phyloP scores from a whole-genome alignment of 1,140 invertebrate genomes.

The Panagrolaimus sp. region DNA sequence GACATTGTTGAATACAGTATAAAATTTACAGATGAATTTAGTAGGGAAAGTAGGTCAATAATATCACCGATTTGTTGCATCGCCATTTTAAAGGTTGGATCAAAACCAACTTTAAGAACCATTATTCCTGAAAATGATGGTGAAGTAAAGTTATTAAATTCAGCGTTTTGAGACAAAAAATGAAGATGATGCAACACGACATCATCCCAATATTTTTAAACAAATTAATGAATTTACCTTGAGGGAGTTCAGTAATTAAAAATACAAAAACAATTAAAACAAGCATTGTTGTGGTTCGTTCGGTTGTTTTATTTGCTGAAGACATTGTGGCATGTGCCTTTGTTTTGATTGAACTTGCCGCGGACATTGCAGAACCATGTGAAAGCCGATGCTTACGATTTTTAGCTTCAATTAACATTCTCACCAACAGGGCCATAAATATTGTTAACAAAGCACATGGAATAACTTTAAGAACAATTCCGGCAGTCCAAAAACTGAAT shows the following conservation, averaged over 20 bases:
- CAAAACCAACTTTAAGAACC: constrained; percentile 19
- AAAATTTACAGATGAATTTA: constrained; percentile 63
- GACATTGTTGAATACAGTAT: constrained; percentile 64
- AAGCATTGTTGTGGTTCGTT: constrained; percentile 57
- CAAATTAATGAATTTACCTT: constrained; percentile 34
- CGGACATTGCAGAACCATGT: constrained; percentile 10
- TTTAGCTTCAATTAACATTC: constrained; percentile 56
- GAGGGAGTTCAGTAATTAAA: constrained; percentile 55
- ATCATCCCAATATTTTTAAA: not conserved
- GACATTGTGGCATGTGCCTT: not conserved
- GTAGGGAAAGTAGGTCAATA: constrained; percentile 62
- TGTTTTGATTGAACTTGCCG: constrained; percentile 18
- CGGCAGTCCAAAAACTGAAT: constrained; percentile 56
- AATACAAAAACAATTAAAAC: constrained; percentile 56
- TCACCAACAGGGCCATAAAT: constrained; percentile 58
- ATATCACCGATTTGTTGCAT: constrained; percentile 61
- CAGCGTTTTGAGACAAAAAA: constrained; percentile 49
- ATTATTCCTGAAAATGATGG: constrained; percentile 30
- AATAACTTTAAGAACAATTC: constrained; percentile 55
- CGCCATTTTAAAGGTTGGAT: constrained; percentile 30
- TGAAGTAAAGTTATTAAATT: constrained; percentile 49
- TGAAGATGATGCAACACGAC: not conserved
- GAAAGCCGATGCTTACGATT: constrained; percentile 45
- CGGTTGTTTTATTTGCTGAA: constrained; percentile 35
- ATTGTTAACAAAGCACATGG: constrained; percentile 56